Base-by-base conservation (phyloP, 2,113 vertebrate species). In the Aldabrachelys gigantea region DNA sequence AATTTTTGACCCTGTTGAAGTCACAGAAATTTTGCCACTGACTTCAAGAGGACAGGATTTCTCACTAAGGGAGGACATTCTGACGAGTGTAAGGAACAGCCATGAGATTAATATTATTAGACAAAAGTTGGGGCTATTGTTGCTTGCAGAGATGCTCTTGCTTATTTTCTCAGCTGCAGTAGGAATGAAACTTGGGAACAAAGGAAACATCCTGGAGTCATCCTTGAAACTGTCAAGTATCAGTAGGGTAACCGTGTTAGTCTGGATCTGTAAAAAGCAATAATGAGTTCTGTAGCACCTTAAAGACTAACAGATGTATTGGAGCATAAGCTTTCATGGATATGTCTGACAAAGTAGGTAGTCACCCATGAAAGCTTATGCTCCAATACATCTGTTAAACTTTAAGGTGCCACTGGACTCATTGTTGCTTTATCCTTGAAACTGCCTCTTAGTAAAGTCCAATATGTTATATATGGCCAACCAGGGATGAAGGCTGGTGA, bases 391-490 rank as follows among this genome's bases (percentile, higher is more conserved):
- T 49, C 47, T 49, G 47, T 49, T 49, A 49, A 10, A 10, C 47
- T 49, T 49, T 49, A 49, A 49, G 47, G 47, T 49, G 47, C 47
- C 47, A 49, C 10, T 10, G 47, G 47, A 49, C 47, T 49, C 47
- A 49, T 49, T 49, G 47, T 49, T 49, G 47, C 47, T 49, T 49
- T 49, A 9, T 9, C 27, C 47, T 65, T 19, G n/a, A 41, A 75
- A 75, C n/a, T 86, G 38, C n/a, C 83, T 35, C 50, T 56, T 11
- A 49, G 69, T 38, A 21, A 13, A 79, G 50, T 35, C 83, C 83
- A 80, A 35, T 22, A 44, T 0, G 0, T 47, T 62, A 38, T 44
- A 89, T 62, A 17, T 0, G 1, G 75, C n/a, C 25, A 16, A 10
- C 29, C 17, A 49, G 69, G 17, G 87, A 80, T 21, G 6, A 10